Conservation (phyloP, 2,113 vertebrate genomes). For the Pimephales promelas region DNA sequence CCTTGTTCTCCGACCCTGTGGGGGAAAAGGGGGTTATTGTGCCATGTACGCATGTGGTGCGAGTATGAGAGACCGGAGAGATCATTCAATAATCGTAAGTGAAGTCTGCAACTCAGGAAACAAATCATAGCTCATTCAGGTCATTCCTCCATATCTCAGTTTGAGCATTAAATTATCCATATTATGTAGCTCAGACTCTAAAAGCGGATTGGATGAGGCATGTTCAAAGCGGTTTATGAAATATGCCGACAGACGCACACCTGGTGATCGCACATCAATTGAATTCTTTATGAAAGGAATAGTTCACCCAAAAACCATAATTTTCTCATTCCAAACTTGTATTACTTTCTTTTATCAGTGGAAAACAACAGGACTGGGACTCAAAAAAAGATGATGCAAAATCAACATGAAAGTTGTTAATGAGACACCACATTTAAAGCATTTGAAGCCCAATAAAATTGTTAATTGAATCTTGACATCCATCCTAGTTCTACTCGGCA, state of each 20-base stretch:
- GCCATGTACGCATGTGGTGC: background rate
- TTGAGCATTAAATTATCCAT: conserved; percentile 23
- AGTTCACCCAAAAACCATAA: background rate
- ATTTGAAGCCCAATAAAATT: background rate
- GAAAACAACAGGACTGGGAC: background rate
- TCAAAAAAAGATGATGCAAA: background rate
- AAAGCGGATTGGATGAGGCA: conserved; percentile 10
- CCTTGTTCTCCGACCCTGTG: conserved; percentile 18
- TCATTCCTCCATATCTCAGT: background rate
- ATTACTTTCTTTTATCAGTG: background rate
- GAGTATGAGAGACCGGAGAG: background rate
- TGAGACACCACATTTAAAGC: background rate
- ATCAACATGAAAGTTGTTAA: background rate
- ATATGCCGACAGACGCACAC: background rate
- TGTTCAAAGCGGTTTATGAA: conserved; percentile 28
- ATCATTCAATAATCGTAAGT: background rate
- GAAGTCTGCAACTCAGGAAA: conserved; percentile 2
- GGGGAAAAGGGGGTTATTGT: conserved; percentile 17
- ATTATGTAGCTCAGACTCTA: conserved; percentile 17
- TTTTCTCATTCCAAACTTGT: background rate
- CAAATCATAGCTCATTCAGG: background rate
- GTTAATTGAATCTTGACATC: background rate
- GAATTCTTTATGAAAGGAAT: conserved; percentile 9
- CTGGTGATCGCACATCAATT: conserved; percentile 23
- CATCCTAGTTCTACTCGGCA: background rate